Base-by-base conservation (phyloP, 1,140 invertebrate genomes). In the Polyergus mexicanus region DNA sequence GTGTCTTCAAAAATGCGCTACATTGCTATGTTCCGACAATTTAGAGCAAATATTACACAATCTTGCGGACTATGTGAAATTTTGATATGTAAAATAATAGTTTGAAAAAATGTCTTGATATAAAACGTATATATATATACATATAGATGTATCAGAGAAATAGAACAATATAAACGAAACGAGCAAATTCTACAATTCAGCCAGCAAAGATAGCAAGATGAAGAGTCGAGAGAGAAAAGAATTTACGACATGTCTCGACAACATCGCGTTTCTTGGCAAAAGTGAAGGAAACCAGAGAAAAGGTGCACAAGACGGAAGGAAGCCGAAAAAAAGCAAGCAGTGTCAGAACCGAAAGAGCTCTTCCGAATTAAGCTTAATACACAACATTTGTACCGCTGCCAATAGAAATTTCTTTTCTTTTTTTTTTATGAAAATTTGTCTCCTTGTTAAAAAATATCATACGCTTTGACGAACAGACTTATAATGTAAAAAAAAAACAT, bases 191-290 rank as follows among this genome's bases (percentile, higher is more conserved):
- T 8, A 32, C 78, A 41, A 77, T 77, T 77, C 66, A 60, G 38
- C 11, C 35, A 38, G 51, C 22, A 69, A 75, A 75, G 63, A 28
- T n/a, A 65, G 60, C 71, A 32, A 35, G 60, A 84, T 63, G 44
- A 84, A 58, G 65, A 77, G 22, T 19, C 74, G 58, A 77, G 32
- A 84, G 32, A 77, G 22, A 16, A 41, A 47, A 6, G 74, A 77
- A 66, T 69, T 71, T 66, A 80, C 47, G 86, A 62, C 62, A 47
- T 60, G 72, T 51, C 54, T 72, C 69, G 87, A 89, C 87, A 81
- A 75, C 87, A 89, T 86, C 69, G 60, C 60, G 72, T 84, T 88
- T 72, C 76, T 58, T 60, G 77, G 56, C 76, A 62, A 86, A 41
- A 84, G 51, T 62, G 44, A 28, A 68, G 38, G n/a, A 72, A 89